Evolutionary conservation across 2,888 invertebrate species (phyloP).

Genomic region (Aphodius sticticus): DNA sequence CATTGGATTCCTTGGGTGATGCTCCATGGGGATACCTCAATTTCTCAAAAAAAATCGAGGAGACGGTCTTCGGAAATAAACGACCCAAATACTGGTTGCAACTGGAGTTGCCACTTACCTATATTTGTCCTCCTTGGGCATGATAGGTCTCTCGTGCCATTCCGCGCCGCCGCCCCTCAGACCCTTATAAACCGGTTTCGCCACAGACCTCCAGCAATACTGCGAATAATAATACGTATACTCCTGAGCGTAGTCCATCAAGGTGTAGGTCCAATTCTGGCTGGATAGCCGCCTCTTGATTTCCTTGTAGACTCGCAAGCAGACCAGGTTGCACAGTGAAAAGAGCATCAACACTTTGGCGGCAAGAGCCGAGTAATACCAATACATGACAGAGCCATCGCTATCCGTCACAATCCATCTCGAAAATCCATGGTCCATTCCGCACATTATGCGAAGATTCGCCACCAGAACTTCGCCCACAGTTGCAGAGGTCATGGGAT

Average conservation of each 20-base stretch:
- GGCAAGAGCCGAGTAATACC: not conserved
- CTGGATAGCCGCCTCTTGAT: not conserved
- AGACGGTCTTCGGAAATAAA: too few species aligned
- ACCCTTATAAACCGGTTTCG: not conserved
- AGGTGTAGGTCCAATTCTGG: not conserved
- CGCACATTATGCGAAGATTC: not conserved
- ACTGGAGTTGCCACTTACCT: not conserved
- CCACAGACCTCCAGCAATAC: not conserved
- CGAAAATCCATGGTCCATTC: not conserved
- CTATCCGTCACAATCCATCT: not conserved
- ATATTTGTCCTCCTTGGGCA: conserved; percentile 4
- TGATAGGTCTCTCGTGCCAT: not conserved
- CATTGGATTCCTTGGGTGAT: too few species aligned
- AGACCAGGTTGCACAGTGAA: not conserved
- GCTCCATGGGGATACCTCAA: too few species aligned
- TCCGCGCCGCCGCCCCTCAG: not conserved
- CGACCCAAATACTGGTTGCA: too few species aligned
- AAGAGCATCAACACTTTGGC: not conserved
- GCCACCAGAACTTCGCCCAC: not conserved
- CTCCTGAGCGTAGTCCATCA: not conserved
- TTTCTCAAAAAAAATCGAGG: too few species aligned
- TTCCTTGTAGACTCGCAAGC: not conserved
- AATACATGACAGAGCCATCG: not conserved
- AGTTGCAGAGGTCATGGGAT: not conserved
- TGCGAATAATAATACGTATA: conserved; percentile 4